These are phyloP conservation scores for Pangasius djambal DNA, from an alignment of 2,797 vertebrate species.

Conservation along the genomic window DNA sequence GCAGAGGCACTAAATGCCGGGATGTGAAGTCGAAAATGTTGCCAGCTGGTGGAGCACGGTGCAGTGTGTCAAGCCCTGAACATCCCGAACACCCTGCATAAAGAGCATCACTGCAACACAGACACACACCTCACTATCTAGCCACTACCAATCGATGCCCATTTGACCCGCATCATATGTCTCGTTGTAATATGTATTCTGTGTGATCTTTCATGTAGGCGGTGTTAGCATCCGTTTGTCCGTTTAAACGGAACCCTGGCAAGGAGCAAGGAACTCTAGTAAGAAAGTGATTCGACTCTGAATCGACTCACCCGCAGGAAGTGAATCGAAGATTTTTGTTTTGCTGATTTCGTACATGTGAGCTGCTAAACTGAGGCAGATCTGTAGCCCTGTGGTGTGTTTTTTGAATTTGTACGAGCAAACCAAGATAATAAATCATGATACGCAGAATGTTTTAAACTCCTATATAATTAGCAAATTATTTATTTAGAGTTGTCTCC, in stretches of 20 bases:
- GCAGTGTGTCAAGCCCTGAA: neutral
- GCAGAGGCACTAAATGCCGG: slow-evolving; percentile 15
- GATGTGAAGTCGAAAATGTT: slow-evolving; percentile 17
- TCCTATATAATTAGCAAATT: neutral
- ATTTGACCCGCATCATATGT: neutral
- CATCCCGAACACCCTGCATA: neutral
- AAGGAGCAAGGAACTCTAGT: neutral
- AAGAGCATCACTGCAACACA: slow-evolving; percentile 11
- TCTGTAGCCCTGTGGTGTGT: neutral
- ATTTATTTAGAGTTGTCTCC: neutral
- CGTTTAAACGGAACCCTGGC: neutral
- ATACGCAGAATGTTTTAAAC: neutral
- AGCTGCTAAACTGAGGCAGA: neutral
- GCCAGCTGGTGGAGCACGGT: slow-evolving; percentile 22
- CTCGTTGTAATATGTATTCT: neutral
- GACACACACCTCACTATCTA: neutral
- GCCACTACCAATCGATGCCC: neutral
- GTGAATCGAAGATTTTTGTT: neutral
- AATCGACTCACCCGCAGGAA: neutral
- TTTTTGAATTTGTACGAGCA: neutral
- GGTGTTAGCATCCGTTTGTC: neutral
- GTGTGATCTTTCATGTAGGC: neutral
- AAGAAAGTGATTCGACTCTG: neutral
- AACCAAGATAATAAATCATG: neutral
- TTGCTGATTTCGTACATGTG: neutral